These are phyloP conservation scores for Scaptomyza montana DNA, from an alignment of 1,140 invertebrate species.

Conservation along the genomic window DNA sequence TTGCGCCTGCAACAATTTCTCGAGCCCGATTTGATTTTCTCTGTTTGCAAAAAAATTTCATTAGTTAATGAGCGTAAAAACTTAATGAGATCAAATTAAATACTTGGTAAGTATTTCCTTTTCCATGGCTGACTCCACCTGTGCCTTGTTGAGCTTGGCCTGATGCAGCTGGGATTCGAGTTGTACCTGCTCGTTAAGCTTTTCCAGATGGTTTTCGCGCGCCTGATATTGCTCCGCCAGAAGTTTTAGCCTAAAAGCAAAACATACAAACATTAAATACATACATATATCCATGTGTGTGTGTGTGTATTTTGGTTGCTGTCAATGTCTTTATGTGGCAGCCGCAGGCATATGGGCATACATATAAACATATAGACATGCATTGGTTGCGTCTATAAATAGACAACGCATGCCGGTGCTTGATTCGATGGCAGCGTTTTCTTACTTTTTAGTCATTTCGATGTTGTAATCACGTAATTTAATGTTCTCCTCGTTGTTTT, in stretches of 20 bases:
- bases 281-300: conserved; percentile 23
- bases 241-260: conserved; percentile 86
- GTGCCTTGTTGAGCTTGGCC: conserved; percentile 90
- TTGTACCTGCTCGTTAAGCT: conserved; percentile 92
- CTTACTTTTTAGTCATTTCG: conserved; percentile 91
- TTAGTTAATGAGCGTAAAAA: neutral
- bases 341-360: conserved; percentile 17
- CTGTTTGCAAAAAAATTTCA: conserved; percentile 27
- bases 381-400: conserved; percentile 71
- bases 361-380: conserved; percentile 42
- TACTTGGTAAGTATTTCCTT: conserved; percentile 86
- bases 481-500: conserved; percentile 94
- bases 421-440: conserved; percentile 6
- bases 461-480: conserved; percentile 94
- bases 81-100: neutral
- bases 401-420: conserved; percentile 48
- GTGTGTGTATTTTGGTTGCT: neutral
- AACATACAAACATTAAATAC: conserved; percentile 33
- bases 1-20: conserved; percentile 89
- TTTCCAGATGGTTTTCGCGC: conserved; percentile 93
- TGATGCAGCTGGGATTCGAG: conserved; percentile 92
- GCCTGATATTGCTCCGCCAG: conserved; percentile 92
- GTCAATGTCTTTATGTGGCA: conserved; percentile 7
- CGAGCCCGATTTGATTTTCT: conserved; percentile 83
- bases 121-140: conserved; percentile 87